phyloP scores from a whole-genome alignment of 1,140 invertebrate genomes.

The Achatina immaculata region DNA sequence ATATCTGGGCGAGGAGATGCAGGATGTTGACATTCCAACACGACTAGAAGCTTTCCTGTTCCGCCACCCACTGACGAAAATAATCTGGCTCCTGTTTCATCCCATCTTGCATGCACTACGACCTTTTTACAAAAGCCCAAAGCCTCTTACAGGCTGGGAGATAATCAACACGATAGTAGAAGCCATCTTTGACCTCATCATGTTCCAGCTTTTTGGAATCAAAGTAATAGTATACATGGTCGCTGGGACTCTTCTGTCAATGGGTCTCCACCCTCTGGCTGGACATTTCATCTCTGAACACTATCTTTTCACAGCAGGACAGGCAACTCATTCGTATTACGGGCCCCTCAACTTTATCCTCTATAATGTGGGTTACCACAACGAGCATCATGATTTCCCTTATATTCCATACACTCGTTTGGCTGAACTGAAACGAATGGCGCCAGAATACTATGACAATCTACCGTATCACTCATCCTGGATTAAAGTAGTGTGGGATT shows the following conservation, averaged over 20 bases:
- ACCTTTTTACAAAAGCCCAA: slow-evolving; percentile 77
- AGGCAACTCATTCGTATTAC: slow-evolving; percentile 98
- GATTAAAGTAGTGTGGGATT: slow-evolving; percentile 76
- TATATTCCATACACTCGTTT: slow-evolving; percentile 67
- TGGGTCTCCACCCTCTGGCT: slow-evolving; percentile 97
- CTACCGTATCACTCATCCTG: slow-evolving; percentile 94
- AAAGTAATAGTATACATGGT: slow-evolving; percentile 85
- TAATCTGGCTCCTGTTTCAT: slow-evolving; percentile 66
- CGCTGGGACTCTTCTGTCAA: slow-evolving; percentile 88
- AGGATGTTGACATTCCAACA: slow-evolving; percentile 69
- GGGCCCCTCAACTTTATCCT: slow-evolving; percentile 95
- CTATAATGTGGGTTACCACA: slow-evolving; percentile 91
- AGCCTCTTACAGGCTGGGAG: slow-evolving; percentile 85
- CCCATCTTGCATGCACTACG: slow-evolving; percentile 64
- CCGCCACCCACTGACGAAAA: slow-evolving; percentile 65
- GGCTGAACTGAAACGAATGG: slow-evolving; percentile 81
- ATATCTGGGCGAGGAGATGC: slow-evolving; percentile 65
- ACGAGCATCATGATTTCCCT: slow-evolving; percentile 72
- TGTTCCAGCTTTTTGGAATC: slow-evolving; percentile 86
- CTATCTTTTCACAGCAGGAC: slow-evolving; percentile 97
- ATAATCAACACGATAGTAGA: slow-evolving; percentile 87
- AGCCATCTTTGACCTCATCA: slow-evolving; percentile 83
- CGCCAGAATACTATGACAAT: slow-evolving; percentile 94
- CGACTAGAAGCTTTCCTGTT: slow-evolving; percentile 65
- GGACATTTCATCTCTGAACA: slow-evolving; percentile 99